Evolutionary conservation across 2,888 invertebrate genomes (phyloP), one percentile per base, ranked within the genome.

Genomic region (Eucriotettix oculatus): DNA sequence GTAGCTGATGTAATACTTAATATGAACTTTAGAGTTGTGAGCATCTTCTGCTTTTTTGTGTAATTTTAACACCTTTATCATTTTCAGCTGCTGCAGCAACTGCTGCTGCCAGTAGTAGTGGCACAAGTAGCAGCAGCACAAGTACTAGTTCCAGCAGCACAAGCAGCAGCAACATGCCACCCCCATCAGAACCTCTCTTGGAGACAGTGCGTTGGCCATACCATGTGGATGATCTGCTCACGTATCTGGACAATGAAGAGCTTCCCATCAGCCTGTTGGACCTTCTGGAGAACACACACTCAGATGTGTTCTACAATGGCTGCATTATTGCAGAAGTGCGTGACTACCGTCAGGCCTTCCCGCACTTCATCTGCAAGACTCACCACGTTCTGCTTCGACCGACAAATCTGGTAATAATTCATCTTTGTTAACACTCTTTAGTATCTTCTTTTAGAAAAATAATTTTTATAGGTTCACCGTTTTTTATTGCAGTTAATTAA

Each of bases 291-390:
- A 80, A 85, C 10, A 86, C 87, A 70, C 84, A 90, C 71, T 87
- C 89, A 58, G 87, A 88, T 74, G 79, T 95, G 63, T 90, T 92
- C 76, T 92, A 94, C 74, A 89, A 86, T 67, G 94, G 94, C 64
- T 92, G 93, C 76, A 86, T 95, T 65, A 87, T 94, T 71, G 90
- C 88, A 67, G 90, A 94, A 79, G 83, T 95, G 68, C 81, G 92
- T 69, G 93, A 95, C 75, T 90, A 88, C 72, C 81, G 93, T 70
- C 87, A 86, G 76, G 83, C 85, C 66, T 87, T 85, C 76, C 29
- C 55, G 11, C 78, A 80, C 71, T 82, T 79, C 74, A 78, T 82
- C 71, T 87, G 86, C 78, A 88, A 89, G 77, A 85, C 86, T 68
- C 87, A 88, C 75, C 88, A 91, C 80, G 90, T 92, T 66, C 78